Evolutionary conservation across 2,888 invertebrate genomes (phyloP), one percentile per base, ranked within the genome.

Genomic region (Acanthosoma haemorrhoidale): DNA sequence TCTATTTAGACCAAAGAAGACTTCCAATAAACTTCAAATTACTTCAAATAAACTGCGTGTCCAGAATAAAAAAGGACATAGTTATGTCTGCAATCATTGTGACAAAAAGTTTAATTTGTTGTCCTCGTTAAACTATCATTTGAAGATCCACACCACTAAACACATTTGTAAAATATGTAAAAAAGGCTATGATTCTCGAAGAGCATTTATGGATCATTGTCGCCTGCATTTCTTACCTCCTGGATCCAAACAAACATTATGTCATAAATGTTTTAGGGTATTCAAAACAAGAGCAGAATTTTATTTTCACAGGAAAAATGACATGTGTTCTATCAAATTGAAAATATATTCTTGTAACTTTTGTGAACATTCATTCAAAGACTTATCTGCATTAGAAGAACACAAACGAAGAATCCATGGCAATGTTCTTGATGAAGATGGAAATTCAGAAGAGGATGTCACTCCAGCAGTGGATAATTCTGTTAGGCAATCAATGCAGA

Each of bases 81-180:
- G 58, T 3, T 70, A 70, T 31, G 68, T 67, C n/a, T 72, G 74
- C 29, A 70, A 71, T 34, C 41, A 72, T 25, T 73, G 73, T 58
- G 73, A 73, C 39, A 74, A 73, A 57, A 69, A 66, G 6, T 73
- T 73, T 59, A 71, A 71, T 39, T 34, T 73, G 5, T 15, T 71
- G 11, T 70, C 71, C 15, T 71, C 72, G 13, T 39, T 73, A 32
- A 71, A 73, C 31, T 69, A 58, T 32, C 72, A 73, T 58, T 21
- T 71, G 15, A 71, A 69, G 43, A 38, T 51, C 25, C 71, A 71
- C 67, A 43, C 25, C 16, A 72, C 61, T 32, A 70, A 69, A 41
- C 69, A 73, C 51, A 60, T 71, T 36, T 75, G 75, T 29, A 73
- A 73, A 66, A 66, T 75, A 13, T 75, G 75, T 66, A 71, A 71